These are phyloP conservation scores for Craterocephalus amniculus DNA, from an alignment of 2,797 vertebrate genomes.

Conservation along the genomic window DNA sequence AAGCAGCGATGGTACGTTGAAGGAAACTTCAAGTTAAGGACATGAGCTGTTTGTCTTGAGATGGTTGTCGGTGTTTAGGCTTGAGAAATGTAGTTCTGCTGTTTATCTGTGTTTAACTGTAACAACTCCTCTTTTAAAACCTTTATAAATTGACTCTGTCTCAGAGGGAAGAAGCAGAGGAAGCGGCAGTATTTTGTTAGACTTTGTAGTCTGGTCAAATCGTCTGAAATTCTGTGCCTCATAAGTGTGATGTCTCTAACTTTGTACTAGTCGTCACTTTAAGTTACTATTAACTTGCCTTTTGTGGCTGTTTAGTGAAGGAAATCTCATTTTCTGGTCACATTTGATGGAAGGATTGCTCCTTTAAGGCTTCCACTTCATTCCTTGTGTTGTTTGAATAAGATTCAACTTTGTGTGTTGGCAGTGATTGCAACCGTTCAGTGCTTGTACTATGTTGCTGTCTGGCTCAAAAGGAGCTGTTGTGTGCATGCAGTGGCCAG, in stretches of 20 bases:
- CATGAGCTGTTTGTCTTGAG: constrained; percentile 20
- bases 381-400: not conserved
- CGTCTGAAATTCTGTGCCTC: constrained; percentile 54
- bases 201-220: constrained; percentile 22
- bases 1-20: not conserved
- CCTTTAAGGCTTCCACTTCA: not conserved
- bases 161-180: constrained; percentile 21
- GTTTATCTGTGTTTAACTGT: constrained; percentile 48
- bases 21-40: constrained; percentile 14
- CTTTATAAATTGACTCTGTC: constrained; percentile 47
- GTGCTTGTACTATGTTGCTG: not conserved
- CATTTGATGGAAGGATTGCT: not conserved
- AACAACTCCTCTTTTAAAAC: constrained; percentile 45
- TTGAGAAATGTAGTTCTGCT: constrained; percentile 33
- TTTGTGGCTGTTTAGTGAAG: not conserved
- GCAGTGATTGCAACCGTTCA: not conserved
- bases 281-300: not conserved
- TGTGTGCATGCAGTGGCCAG: not conserved
- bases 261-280: constrained; percentile 33
- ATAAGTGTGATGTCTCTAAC: constrained; percentile 37
- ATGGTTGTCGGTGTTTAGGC: constrained; percentile 42
- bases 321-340: constrained; percentile 1
- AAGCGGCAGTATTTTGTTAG: constrained; percentile 36
- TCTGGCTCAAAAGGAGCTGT: not conserved
- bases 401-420: not conserved